Conservation (phyloP, 2,888 invertebrate species). For the Protonemura montana region DNA sequence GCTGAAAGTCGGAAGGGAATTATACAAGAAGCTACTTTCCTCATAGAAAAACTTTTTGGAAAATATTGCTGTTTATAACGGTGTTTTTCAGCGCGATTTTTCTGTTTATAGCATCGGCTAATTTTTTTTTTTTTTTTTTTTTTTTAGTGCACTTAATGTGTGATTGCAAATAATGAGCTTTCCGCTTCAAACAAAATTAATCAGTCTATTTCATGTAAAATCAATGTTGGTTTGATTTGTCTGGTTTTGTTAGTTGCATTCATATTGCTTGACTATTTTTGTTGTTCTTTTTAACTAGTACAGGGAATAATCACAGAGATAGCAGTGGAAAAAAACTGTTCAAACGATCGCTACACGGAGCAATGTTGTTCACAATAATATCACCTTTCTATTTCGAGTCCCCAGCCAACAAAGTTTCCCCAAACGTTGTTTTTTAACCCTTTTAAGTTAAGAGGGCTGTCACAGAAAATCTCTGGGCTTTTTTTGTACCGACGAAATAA, state of each 20-base stretch:
- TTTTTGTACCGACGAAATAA: background rate
- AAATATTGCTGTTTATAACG: background rate
- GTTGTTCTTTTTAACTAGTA: no score
- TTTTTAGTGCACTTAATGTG: background rate
- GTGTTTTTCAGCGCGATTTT: background rate
- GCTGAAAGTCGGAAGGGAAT: background rate
- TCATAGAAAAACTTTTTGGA: background rate
- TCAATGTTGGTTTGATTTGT: no score
- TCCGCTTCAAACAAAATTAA: no score
- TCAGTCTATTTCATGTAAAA: no score
- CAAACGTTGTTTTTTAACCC: slow-evolving; percentile 2
- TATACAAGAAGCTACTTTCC: background rate
- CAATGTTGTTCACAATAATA: background rate
- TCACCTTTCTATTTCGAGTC: background rate
- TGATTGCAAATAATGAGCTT: background rate
- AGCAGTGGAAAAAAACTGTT: no score
- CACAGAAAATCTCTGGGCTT: background rate
- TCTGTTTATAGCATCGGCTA: background rate
- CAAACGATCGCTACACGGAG: no score
- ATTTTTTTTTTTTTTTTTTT: background rate
- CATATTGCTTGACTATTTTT: no score
- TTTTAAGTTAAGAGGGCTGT: slow-evolving; percentile 34
- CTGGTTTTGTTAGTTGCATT: no score
- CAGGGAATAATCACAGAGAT: no score
- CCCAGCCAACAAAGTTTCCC: background rate